Evolutionary conservation across 2,888 invertebrate genomes (phyloP).

Genomic region (Philonicus albiceps): DNA sequence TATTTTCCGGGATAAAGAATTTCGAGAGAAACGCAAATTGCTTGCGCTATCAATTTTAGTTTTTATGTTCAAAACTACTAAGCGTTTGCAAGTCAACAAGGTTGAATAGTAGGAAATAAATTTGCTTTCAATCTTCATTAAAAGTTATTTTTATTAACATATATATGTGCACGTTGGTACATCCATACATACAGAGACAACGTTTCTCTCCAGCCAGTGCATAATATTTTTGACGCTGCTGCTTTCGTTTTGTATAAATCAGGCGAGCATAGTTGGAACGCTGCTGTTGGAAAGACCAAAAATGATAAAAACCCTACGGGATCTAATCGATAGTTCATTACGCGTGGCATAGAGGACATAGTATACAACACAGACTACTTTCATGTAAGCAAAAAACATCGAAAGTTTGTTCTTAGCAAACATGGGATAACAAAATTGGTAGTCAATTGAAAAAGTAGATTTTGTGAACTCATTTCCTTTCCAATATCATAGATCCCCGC

Average conservation of each 20-base stretch:
- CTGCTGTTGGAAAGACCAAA: slow-evolving; percentile 70
- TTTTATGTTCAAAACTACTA: neutral
- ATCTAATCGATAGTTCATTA: slow-evolving; percentile 68
- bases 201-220: slow-evolving; percentile 66
- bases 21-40: neutral
- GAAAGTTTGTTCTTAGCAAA: slow-evolving; percentile 29
- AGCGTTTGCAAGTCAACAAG: neutral
- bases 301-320: slow-evolving; percentile 68
- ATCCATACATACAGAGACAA: slow-evolving; percentile 61
- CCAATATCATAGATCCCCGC: neutral
- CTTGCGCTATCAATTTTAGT: neutral
- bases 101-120: neutral
- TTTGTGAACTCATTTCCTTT: neutral
- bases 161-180: slow-evolving; percentile 59
- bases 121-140: neutral
- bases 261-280: slow-evolving; percentile 74
- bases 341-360: slow-evolving; percentile 72
- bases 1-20: neutral
- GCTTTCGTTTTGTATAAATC: slow-evolving; percentile 70
- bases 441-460: slow-evolving; percentile 22
- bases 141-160: neutral
- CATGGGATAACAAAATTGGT: slow-evolving; percentile 28
- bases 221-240: slow-evolving; percentile 66
- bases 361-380: slow-evolving; percentile 72
- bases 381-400: slow-evolving; percentile 62